Base-by-base conservation (phyloP, 2,888 invertebrate species). In the Synanthedon formicaeformis region DNA sequence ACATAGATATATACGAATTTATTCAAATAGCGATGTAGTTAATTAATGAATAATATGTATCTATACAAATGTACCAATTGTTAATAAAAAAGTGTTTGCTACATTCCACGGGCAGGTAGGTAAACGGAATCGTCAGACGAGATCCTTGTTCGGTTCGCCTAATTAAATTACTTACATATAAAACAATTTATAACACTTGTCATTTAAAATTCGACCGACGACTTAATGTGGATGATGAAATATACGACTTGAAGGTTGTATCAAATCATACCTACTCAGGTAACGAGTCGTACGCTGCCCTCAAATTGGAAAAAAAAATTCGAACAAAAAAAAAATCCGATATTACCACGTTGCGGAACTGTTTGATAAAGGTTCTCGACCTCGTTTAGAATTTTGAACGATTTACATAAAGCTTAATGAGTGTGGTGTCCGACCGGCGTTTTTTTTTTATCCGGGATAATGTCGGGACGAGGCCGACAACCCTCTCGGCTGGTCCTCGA, bases 191-290 rank as follows among this genome's bases (percentile, higher is more conserved):
- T 55, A 56, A 55, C 68, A 63, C 64, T 64, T 65, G 67, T 66
- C 68, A 69, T 62, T 63, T 60, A 59, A 70, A 81, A 71, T 82
- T 78, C 63, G 84, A 75, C 79, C 84, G 63, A 69, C 64, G 34
- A 34, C 34, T 34, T 34, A 61, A 58, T 59, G 66, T 68, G 70
- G 63, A 68, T 78, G 76, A 79, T 73, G 78, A 78, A 78, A 77
- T 75, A 77, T 75, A 75, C 65, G 60, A 4, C 60, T 57, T 69
- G 78, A 82, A 82, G 82, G 80, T 81, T 77, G 75, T 72, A 71
- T 68, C 69, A 65, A 62, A 69, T 59, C 67, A 65, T 61, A 64
- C 57, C 70, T 76, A 81, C 76, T 57, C 60, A 57, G 58, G 71
- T 60, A 63, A 61, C 62, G 61, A 60, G 45, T 45, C 57, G 65